These are phyloP conservation scores for Oxycera nigricornis DNA, from an alignment of 2,888 invertebrate species.

Conservation along the genomic window DNA sequence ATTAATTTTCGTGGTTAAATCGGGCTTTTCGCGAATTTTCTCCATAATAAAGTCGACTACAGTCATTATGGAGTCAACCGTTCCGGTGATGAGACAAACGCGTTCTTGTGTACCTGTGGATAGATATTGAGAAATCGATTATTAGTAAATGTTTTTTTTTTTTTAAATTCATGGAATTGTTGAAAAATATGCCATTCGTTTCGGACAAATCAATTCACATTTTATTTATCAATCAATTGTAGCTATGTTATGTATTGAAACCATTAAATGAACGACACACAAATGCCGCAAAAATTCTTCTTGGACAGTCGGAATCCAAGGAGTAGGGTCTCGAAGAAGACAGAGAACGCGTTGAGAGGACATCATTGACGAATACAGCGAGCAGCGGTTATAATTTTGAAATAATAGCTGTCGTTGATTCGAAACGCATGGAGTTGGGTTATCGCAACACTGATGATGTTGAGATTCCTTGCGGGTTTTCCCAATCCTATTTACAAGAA, in stretches of 20 bases:
- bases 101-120: conserved; percentile 87
- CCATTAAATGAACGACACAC: not conserved
- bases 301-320: not conserved
- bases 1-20: conserved; percentile 81
- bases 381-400: not conserved
- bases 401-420: too few relatives aligned
- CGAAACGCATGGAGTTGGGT: too few relatives aligned
- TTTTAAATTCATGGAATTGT: too few relatives aligned
- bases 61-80: conserved; percentile 87
- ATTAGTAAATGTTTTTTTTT: too few relatives aligned
- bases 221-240: too few relatives aligned
- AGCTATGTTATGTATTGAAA: too few relatives aligned
- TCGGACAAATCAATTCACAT: too few relatives aligned
- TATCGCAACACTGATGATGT: too few relatives aligned
- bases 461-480: too few relatives aligned
- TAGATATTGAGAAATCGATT: too few relatives aligned
- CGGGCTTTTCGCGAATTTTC: conserved; percentile 94
- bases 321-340: not conserved
- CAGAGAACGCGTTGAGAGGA: not conserved
- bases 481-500: too few relatives aligned
- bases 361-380: not conserved
- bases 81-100: conserved; percentile 92
- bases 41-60: conserved; percentile 95
- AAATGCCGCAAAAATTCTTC: not conserved
- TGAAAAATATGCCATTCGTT: too few relatives aligned